Percentiles rank a stretch among this genome's conserved stretches.
Evolutionary conservation across 2,113 vertebrate genomes (phyloP).

Genomic region (Rafetus swinhoei): DNA sequence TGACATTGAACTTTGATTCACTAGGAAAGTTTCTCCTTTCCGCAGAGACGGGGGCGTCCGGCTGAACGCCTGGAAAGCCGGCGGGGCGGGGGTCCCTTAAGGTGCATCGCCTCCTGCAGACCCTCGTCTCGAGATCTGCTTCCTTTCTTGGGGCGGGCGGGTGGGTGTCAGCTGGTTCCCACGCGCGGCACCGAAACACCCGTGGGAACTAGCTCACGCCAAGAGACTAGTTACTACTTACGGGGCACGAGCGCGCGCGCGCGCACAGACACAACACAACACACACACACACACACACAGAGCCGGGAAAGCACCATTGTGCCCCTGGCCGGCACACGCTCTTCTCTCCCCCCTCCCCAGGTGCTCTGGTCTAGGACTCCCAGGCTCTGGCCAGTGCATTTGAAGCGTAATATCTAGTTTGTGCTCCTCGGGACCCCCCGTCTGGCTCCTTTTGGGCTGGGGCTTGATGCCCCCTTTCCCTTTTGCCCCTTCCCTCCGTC

Average conservation of each 20-base stretch:
- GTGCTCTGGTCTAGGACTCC: background rate
- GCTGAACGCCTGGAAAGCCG: too few species aligned
- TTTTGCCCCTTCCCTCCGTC: background rate
- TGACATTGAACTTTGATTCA: background rate
- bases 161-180: too few species aligned
- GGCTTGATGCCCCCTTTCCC: constrained; percentile 40
- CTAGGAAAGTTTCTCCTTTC: background rate
- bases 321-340: background rate
- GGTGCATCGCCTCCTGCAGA: background rate
- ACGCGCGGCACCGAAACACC: background rate
- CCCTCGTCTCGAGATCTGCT: too few species aligned
- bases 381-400: background rate
- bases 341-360: too few species aligned
- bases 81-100: too few species aligned
- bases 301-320: background rate
- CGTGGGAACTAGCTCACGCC: background rate
- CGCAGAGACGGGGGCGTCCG: background rate
- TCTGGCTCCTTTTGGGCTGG: constrained; percentile 43
- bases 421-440: background rate
- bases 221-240: too few species aligned
- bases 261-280: background rate
- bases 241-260: too few species aligned
- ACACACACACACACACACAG: background rate
- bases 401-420: background rate
- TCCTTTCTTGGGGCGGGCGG: too few species aligned